phyloP scores from a whole-genome alignment of 2,888 invertebrate species.

The Cylindroiulus punctatus region DNA sequence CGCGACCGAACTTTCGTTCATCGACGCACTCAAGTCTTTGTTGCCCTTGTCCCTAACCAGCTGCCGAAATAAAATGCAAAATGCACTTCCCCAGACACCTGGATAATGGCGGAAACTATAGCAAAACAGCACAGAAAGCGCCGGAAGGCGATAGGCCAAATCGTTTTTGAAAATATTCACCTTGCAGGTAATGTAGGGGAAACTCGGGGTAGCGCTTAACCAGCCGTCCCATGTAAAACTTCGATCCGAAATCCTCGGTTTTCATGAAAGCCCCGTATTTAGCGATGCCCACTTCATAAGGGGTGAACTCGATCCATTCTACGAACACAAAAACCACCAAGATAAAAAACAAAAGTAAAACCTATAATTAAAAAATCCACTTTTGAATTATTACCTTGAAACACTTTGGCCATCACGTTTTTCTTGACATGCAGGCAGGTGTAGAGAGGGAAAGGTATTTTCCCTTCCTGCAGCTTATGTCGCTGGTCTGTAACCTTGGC shows the following conservation, averaged over 20 bases:
- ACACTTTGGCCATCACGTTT: conserved; percentile 67
- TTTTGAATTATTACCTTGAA: conserved; percentile 65
- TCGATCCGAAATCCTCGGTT: conserved; percentile 66
- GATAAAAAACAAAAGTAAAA: neutral
- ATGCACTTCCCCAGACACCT: conserved; percentile 69
- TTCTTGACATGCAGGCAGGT: conserved; percentile 68
- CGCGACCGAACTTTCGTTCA: conserved; percentile 56
- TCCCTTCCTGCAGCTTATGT: conserved; percentile 64
- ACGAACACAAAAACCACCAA: conserved; percentile 57
- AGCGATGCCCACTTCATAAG: conserved; percentile 68
- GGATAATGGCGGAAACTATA: neutral
- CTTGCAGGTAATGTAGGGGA: conserved; percentile 67
- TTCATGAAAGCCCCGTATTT: conserved; percentile 68
- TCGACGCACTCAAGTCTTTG: conserved; percentile 59
- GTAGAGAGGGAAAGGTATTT: conserved; percentile 66
- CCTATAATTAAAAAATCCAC: neutral
- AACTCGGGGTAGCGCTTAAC: conserved; percentile 65
- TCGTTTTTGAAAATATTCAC: conserved; percentile 59
- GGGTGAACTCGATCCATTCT: conserved; percentile 69
- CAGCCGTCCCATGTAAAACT: conserved; percentile 66
- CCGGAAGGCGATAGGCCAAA: neutral
- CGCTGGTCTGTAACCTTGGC: conserved; percentile 65
- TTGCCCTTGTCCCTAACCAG: conserved; percentile 64
- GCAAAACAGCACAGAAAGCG: neutral
- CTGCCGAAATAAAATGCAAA: conserved; percentile 67